Conservation (phyloP, 2,797 vertebrate genomes). For the Tauraco hartlaubi region DNA sequence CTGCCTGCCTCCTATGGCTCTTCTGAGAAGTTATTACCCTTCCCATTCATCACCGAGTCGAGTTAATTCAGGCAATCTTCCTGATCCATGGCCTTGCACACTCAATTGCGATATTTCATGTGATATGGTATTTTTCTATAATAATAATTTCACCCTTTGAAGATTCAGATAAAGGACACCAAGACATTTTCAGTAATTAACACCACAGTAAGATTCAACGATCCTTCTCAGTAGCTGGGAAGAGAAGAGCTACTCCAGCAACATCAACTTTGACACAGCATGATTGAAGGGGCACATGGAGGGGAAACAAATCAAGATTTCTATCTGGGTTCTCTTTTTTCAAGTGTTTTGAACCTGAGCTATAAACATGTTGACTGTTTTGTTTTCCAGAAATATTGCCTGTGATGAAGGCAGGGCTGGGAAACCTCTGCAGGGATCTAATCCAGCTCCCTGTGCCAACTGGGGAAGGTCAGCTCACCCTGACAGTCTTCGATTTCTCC, state of each 20-base stretch:
- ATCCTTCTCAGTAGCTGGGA: background rate
- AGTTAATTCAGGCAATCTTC: slow-evolving; percentile 57
- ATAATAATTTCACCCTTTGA: slow-evolving; percentile 52
- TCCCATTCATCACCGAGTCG: slow-evolving; percentile 46
- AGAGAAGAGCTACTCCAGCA: background rate
- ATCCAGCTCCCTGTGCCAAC: background rate
- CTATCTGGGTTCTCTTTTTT: background rate
- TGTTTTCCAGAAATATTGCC: background rate
- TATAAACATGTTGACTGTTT: background rate
- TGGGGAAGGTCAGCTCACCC: background rate
- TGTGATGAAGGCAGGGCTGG: background rate
- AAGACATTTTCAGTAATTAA: slow-evolving; percentile 59
- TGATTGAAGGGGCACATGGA: accelerated
- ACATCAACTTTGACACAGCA: background rate
- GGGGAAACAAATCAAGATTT: background rate
- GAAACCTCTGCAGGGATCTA: background rate
- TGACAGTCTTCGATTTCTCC: background rate
- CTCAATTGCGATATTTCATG: slow-evolving; percentile 46
- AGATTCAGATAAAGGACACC: slow-evolving; percentile 65
- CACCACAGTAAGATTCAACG: background rate
- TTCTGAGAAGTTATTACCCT: slow-evolving; percentile 60
- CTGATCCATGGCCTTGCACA: slow-evolving; percentile 47
- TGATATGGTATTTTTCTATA: slow-evolving; percentile 32
- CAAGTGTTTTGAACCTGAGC: background rate
- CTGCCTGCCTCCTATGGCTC: slow-evolving; percentile 59